These are phyloP conservation scores for Xiphophorus couchianus DNA, from an alignment of 2,113 vertebrate genomes.

Conservation along the genomic window DNA sequence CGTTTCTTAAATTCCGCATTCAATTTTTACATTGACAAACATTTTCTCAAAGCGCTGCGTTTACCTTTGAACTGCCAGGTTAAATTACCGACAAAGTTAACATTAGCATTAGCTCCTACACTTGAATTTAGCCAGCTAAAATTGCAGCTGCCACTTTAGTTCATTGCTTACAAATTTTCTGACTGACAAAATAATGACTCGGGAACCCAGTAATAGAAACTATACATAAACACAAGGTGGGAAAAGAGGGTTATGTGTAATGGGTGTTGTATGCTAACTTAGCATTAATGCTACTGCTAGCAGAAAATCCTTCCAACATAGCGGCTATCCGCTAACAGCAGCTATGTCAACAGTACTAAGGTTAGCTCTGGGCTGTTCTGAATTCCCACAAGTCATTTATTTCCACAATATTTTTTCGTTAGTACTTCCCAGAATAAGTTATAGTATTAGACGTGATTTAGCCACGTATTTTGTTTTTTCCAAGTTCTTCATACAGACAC, in stretches of 20 bases:
- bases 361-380: neutral
- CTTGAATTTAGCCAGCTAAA: neutral
- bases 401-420: neutral
- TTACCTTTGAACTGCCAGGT: neutral
- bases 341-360: neutral
- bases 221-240: no score
- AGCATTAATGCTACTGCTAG: conserved; percentile 23
- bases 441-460: neutral
- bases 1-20: neutral
- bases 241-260: rapidly evolving
- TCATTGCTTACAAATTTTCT: neutral
- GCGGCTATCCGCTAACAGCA: neutral
- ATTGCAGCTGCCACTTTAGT: conserved; percentile 15
- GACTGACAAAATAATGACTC: neutral
- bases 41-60: neutral
- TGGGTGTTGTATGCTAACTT: neutral
- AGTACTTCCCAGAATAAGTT: neutral
- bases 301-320: neutral
- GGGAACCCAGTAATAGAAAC: rapidly evolving
- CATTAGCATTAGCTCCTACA: conserved; percentile 17
- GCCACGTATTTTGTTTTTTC: no score
- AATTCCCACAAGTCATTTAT: neutral
- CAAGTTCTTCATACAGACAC: neutral
- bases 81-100: neutral
- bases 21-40: neutral